Evolutionary conservation across 1,140 invertebrate species (phyloP), one percentile per base, ranked within the genome.

Genomic region (Theocolax elegans): DNA sequence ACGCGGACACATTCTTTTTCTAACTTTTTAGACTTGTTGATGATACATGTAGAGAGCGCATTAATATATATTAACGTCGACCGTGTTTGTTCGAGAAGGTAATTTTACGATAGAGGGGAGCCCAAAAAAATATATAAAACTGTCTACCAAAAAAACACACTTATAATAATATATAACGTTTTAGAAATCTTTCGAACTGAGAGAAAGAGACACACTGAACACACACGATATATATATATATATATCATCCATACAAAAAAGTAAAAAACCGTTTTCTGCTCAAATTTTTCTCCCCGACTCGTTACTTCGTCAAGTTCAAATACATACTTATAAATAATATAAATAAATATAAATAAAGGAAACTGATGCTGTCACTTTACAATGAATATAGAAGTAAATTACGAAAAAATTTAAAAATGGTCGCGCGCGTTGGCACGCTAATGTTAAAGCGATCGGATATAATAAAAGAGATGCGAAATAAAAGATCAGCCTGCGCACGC

Each of bases 1-100:
- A 66, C 65, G 54, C 65, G 59, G 23, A 9, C 1, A 31, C 23
- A 3, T 48, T 67, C 29, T 40, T 67, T 58, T 67, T 67, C 65
- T 67, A 67, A 35, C 53, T 67, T 49, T 59, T 48, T 67, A 46
- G 31, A 59, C 38, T 63, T 13, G 38, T 58, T 38, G 40, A 49
- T 15, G 59, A 13, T 23, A 62, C 40, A 38, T 51, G 38, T 49
- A 64, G 68, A 64, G 25, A 40, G 19, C 15, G n/a, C n/a, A n/a
- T n/a, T n/a, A n/a, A n/a, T n/a, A n/a, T n/a, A n/a, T n/a, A n/a
- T n/a, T n/a, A 65, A 51, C 25, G 23, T 29, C 46, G 44, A 60
- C 7, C 21, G n/a, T n/a, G 19, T 53, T 48, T 38, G n/a, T 29
- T 46, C 38, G 67, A 6, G 27, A 54, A 31, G 23, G 29, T 15